Conservation (phyloP, 2,888 invertebrate genomes). For the Lamellibrachia satsuma region DNA sequence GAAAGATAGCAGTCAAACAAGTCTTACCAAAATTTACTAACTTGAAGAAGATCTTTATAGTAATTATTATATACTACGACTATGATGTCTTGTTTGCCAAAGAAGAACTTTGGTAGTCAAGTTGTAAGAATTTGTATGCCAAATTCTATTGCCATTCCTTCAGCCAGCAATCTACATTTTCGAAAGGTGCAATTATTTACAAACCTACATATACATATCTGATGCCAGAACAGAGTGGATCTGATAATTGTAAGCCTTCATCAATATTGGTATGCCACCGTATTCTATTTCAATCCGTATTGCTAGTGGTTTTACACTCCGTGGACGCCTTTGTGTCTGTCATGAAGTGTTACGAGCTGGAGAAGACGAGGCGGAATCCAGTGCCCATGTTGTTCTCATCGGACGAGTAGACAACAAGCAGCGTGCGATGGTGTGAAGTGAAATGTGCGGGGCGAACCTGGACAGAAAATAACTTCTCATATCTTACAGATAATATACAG, state of each 20-base stretch:
- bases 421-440: conserved; percentile 42
- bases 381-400: conserved; percentile 46
- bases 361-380: conserved; percentile 48
- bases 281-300: neutral
- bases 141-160: neutral
- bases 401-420: conserved; percentile 48
- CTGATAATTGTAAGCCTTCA: neutral
- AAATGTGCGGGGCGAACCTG: conserved; percentile 22
- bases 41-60: neutral
- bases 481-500: too few species aligned
- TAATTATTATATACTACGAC: neutral
- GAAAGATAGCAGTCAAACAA: neutral
- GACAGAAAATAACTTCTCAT: neutral
- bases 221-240: neutral
- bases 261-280: neutral
- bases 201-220: neutral
- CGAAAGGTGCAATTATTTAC: neutral
- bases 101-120: neutral
- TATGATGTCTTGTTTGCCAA: neutral
- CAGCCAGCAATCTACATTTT: neutral
- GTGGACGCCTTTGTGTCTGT: neutral
- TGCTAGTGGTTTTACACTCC: neutral
- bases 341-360: conserved; percentile 38
- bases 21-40: neutral
- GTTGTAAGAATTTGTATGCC: neutral